phyloP scores from a whole-genome alignment of 2,797 vertebrate genomes.

The Sardinella longiceps region DNA sequence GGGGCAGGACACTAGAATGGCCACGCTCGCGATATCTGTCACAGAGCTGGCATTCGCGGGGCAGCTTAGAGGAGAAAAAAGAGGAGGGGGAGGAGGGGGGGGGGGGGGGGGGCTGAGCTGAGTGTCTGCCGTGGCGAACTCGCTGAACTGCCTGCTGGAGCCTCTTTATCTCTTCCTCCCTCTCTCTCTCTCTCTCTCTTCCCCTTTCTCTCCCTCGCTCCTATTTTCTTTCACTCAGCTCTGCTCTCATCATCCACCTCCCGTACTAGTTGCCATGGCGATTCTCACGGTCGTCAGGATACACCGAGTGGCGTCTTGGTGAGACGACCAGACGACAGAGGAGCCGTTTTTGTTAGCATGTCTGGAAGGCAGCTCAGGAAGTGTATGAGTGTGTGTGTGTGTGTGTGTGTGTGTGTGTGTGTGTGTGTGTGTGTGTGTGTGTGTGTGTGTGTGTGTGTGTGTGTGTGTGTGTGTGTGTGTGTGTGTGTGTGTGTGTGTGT shows the following conservation, averaged over 20 bases:
- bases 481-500: constrained; percentile 2
- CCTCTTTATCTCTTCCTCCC: neutral
- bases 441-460: neutral
- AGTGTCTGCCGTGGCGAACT: constrained; percentile 17
- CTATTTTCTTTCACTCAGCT: constrained; percentile 25
- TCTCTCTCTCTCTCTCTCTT: neutral
- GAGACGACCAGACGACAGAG: constrained; percentile 50
- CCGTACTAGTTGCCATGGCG: constrained; percentile 47
- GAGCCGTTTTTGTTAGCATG: constrained; percentile 42
- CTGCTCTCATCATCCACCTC: constrained; percentile 24
- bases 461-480: constrained; percentile 1
- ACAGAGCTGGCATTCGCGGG: neutral
- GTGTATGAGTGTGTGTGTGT: neutral
- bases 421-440: constrained; percentile 6
- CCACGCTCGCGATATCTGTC: neutral
- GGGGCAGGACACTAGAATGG: neutral
- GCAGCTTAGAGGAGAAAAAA: neutral
- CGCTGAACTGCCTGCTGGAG: constrained; percentile 31
- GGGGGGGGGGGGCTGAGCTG: neutral
- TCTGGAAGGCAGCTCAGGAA: constrained; percentile 10
- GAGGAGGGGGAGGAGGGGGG: neutral
- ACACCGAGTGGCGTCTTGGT: constrained; percentile 45
- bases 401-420: neutral
- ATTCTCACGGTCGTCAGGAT: constrained; percentile 51
- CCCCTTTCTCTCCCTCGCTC: neutral